Percentiles rank a stretch among this genome's conserved stretches.
These are phyloP conservation scores for Amphiprion clarkii DNA, from an alignment of 2,797 vertebrate genomes.

Conservation along the genomic window DNA sequence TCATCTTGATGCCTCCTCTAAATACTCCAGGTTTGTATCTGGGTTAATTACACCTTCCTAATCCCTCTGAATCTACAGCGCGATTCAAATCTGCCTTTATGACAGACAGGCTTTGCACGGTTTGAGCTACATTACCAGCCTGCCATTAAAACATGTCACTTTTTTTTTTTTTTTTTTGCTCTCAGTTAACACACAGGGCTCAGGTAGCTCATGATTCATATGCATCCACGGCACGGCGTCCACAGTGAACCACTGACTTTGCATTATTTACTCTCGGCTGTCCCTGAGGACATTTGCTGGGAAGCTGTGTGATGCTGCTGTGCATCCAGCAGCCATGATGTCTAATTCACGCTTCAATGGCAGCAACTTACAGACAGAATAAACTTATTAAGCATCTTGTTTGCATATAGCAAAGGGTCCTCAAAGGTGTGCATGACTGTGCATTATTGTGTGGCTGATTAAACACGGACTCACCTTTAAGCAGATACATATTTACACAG, in stretches of 20 bases:
- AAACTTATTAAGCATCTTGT: constrained; percentile 11
- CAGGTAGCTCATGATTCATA: not conserved
- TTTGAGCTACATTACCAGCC: constrained; percentile 26
- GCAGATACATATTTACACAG: constrained; percentile 41
- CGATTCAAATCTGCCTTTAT: constrained; percentile 24
- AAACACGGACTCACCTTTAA: constrained; percentile 35
- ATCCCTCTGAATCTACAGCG: constrained; percentile 50
- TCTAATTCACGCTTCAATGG: constrained; percentile 8
- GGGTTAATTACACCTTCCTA: constrained; percentile 68
- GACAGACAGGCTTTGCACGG: constrained; percentile 36
- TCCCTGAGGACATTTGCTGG: not conserved
- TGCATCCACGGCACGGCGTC: constrained; percentile 4
- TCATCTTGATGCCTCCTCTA: constrained; percentile 49
- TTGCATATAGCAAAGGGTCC: not conserved
- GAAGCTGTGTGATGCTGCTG: not conserved
- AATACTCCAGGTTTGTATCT: constrained; percentile 68
- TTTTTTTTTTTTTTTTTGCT: not conserved
- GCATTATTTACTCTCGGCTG: constrained; percentile 1
- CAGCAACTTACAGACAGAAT: not conserved
- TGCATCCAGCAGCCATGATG: not conserved
- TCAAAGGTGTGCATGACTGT: constrained; percentile 22
- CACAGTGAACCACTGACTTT: constrained; percentile 1
- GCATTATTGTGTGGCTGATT: constrained; percentile 30
- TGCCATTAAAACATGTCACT: constrained; percentile 6
- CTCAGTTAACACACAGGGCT: not conserved